Base-by-base conservation (phyloP, 2,113 vertebrate genomes). In the Crypturellus undulatus region DNA sequence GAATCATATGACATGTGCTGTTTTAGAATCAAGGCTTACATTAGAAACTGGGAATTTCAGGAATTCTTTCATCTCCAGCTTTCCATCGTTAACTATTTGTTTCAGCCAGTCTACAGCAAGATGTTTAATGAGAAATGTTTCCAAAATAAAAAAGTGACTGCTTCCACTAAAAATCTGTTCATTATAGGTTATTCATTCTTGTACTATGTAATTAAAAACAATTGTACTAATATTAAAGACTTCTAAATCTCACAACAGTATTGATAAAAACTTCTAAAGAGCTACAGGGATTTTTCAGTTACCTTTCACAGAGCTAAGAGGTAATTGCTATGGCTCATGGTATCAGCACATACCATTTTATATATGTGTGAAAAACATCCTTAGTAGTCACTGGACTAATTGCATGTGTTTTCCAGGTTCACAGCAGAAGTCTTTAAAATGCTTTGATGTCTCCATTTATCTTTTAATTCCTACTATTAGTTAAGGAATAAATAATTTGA, bases 1-100 rank as follows among this genome's bases (percentile, higher is more conserved):
- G 56, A 91, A 76, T 96, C 95, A 75, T 75, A 92, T 88, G 93
- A 96, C 22, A 65, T 25, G 3, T 63, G 70, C 82, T 22, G 68
- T 91, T 47, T 70, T 71, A 63, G 63, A 93, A 65, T 80, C 84
- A 92, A 88, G 52, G 72, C 69, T 47, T 75, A 64, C 34, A n/a
- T 19, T 19, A 56, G 52, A 56, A 85, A 21, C 3, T 0, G 90
- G 76, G 92, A n/a, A 93, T 90, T 40, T 65, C 90, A 90, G 65
- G 90, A 70, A 40, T 92, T 70, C 75, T 89, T 91, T 77, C 42
- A 32, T 71, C 71, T 73, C 36, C 69, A 70, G 47, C 60, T 91
- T 81, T 62, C 9, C 40, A n/a, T 59, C 54, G 84, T 25, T 43
- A 19, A 76, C 30, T 62, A 63, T 34, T 95, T 89, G 16, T 59